Base-by-base conservation (phyloP, 1,140 invertebrate species). In the Armadillidium nasatum region DNA sequence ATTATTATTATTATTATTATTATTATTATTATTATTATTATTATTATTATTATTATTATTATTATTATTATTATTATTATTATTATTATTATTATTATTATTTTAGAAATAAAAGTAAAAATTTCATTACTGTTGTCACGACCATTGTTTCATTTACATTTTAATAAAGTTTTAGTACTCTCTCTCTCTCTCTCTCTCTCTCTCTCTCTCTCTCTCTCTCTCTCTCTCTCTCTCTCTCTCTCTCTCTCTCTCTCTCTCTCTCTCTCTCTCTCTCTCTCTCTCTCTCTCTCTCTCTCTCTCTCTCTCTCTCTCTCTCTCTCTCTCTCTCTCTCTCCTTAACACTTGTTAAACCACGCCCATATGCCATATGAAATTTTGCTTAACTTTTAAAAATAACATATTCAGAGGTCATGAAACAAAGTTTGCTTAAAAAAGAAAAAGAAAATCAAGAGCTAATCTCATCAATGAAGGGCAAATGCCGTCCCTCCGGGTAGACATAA, bases 41-140 rank as follows among this genome's bases (percentile, higher is more conserved):
- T 54, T 23, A 73, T 9, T 19, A 22, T 73, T 73, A 68, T 68
- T 72, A 76, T 80, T 44, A 50, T 45, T 68, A 46, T 0, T 72
- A 74, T 46, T 67, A 71, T 70, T 71, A 15, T 69, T 66, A 73
- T 33, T 33, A 33, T 33, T 33, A n/a, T 6, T 33, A 33, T 33
- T 33, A 3, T 3, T 33, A 33, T 33, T 33, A 33, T 33, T 33
- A 33, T 33, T 33, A 33, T 33, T 3, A 3, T 33, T 33, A 33
- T 33, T 1, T 33, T 33, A 33, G 33, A 33, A 33, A 33, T 33
- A 33, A 33, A 33, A n/a, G 33, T 33, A 33, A 33, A 33, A 33
- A 33, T 1, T 33, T 33, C 1, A 33, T 33, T 33, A 33, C 33
- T 33, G 33, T 33, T 6, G 33, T 33, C 33, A 33, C 33, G 33